phyloP scores from a whole-genome alignment of 2,113 vertebrate species.

The Oreochromis spilurus region DNA sequence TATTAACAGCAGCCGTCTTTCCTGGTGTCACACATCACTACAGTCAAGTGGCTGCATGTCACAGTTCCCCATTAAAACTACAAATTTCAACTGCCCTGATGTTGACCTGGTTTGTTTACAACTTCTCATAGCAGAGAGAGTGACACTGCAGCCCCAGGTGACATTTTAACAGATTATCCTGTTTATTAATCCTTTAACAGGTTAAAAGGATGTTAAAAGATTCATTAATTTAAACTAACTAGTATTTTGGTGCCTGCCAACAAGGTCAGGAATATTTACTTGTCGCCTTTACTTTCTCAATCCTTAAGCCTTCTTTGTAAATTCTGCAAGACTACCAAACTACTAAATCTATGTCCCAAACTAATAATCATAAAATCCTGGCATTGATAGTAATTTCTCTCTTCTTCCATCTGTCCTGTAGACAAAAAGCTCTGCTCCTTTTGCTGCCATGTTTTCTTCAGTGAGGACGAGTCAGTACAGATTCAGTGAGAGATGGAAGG shows the following conservation, averaged over 20 bases:
- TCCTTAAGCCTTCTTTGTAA: not conserved
- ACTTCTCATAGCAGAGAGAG: not conserved
- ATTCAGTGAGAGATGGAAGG: not conserved
- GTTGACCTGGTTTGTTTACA: not conserved
- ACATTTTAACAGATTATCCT: not conserved
- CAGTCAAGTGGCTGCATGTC: not conserved
- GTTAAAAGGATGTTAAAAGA: not conserved
- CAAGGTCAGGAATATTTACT: not conserved
- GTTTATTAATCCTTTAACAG: not conserved
- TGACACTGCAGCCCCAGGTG: not conserved
- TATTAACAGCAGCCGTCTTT: not conserved
- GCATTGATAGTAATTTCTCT: not conserved
- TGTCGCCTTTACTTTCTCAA: not conserved
- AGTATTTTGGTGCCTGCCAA: not conserved
- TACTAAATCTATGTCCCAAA: not conserved
- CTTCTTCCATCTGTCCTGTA: not conserved
- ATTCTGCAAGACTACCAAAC: not conserved
- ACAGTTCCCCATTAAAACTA: not conserved
- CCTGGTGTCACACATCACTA: too few species aligned
- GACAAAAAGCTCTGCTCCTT: not conserved
- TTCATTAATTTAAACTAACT: not conserved
- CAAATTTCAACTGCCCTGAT: not conserved
- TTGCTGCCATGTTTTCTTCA: not conserved
- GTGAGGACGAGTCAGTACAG: not conserved
- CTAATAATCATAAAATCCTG: not conserved